These are phyloP conservation scores for Caranx ignobilis DNA, from an alignment of 2,113 vertebrate species.

Conservation along the genomic window DNA sequence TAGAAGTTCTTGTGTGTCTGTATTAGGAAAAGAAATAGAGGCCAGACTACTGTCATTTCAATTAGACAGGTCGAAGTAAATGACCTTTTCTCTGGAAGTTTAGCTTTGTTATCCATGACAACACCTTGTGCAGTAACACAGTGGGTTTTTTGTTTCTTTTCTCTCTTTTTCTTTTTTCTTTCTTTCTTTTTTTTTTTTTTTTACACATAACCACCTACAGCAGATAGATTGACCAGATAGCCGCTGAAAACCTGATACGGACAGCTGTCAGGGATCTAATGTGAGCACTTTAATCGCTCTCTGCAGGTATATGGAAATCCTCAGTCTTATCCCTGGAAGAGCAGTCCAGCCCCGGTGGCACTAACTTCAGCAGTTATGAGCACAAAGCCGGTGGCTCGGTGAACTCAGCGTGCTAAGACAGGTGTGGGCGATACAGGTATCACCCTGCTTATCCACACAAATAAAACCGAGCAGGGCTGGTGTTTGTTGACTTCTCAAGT, in stretches of 20 bases:
- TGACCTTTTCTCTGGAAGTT: constrained; percentile 39
- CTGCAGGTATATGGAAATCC: constrained; percentile 45
- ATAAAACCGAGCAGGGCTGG: neutral
- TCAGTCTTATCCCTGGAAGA: constrained; percentile 25
- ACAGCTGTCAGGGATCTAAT: constrained; percentile 47
- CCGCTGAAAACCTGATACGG: constrained; percentile 22
- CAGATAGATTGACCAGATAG: constrained; percentile 5
- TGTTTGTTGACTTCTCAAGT: constrained; percentile 33
- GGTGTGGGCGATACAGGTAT: constrained; percentile 16
- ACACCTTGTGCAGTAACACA: neutral
- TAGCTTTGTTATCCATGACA: constrained; percentile 11
- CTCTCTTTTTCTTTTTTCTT: too few relatives aligned
- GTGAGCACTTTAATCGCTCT: constrained; percentile 34
- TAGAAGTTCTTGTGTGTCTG: neutral
- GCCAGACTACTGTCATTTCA: constrained; percentile 29
- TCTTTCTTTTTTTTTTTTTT: neutral
- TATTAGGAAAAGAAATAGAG: constrained; percentile 1
- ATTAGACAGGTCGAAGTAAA: constrained; percentile 23
- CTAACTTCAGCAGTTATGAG: constrained; percentile 42
- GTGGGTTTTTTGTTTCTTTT: too few relatives aligned
- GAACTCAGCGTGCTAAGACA: constrained; percentile 8
- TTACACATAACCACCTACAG: neutral
- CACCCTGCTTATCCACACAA: constrained; percentile 21
- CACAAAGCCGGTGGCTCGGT: constrained; percentile 29
- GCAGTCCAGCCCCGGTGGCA: constrained; percentile 14